Conservation (phyloP, 53 echinoderm and acorn worm genomes). For the Pentamera pediparva region DNA sequence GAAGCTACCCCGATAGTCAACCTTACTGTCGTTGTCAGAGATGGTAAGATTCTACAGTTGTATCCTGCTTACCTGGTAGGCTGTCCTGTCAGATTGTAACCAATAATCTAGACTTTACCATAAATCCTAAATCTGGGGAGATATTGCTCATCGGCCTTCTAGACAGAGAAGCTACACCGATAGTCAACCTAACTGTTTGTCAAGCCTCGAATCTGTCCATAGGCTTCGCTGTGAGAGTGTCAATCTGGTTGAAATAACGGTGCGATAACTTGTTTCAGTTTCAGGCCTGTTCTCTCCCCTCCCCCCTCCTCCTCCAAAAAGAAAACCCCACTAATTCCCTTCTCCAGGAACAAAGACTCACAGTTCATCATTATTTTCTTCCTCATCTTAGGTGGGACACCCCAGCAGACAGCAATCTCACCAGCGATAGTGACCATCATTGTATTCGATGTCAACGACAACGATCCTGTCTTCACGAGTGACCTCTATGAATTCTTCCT, state of each 20-base stretch:
- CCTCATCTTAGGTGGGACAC: conserved; percentile 52
- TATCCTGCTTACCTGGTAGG: too few species aligned
- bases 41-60: too few species aligned
- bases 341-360: too few species aligned
- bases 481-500: conserved; percentile 50
- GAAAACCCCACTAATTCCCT: too few species aligned
- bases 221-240: too few species aligned
- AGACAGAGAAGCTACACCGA: conserved; percentile 49
- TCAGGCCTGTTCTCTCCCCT: too few species aligned
- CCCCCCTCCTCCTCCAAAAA: too few species aligned
- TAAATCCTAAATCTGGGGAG: conserved; percentile 53
- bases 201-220: too few species aligned
- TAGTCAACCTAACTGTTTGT: conserved; percentile 48
- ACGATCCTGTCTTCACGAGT: conserved; percentile 59
- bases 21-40: conserved; percentile 55
- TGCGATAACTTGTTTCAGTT: too few species aligned
- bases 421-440: conserved; percentile 57
- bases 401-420: conserved; percentile 44
- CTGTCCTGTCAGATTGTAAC: conserved; percentile 52
- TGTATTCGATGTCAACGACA: conserved; percentile 73
- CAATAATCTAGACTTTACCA: conserved; percentile 43
- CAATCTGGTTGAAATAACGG: too few species aligned
- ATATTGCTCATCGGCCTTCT: conserved; percentile 53
- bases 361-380: background rate
- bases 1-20: conserved; percentile 39